Evolutionary conservation across 2,888 invertebrate species (phyloP).

Genomic region (Ennomos quercinarius): DNA sequence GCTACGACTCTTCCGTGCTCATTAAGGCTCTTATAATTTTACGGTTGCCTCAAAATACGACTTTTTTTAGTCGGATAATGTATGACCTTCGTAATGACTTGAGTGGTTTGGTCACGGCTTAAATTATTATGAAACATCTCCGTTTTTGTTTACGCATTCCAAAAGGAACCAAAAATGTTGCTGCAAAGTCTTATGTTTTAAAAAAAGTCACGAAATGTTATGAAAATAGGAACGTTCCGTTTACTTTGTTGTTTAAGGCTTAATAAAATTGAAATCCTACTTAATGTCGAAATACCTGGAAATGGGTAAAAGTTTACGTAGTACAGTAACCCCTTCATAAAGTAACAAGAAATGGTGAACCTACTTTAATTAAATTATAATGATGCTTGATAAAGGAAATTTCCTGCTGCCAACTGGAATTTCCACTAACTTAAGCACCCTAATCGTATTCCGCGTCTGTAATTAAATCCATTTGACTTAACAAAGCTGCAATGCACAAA

Average conservation of each 20-base stretch:
- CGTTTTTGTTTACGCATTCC: too few species aligned
- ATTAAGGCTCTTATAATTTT: constrained; percentile 31
- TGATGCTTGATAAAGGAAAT: background rate
- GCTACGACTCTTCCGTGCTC: constrained; percentile 25
- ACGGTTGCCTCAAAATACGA: constrained; percentile 24
- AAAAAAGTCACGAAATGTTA: too few species aligned
- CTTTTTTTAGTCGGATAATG: constrained; percentile 24
- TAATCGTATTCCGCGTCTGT: constrained; percentile 12
- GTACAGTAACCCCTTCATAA: too few species aligned
- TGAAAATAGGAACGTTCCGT: too few species aligned
- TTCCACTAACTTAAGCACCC: constrained; percentile 6
- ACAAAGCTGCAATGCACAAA: constrained; percentile 12
- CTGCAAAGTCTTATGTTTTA: too few species aligned
- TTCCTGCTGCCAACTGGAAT: constrained; percentile 11
- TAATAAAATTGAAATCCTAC: too few species aligned
- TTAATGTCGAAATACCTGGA: too few species aligned
- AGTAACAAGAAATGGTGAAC: background rate
- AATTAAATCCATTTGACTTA: constrained; percentile 16
- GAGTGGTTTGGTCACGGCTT: constrained; percentile 2
- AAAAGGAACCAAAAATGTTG: too few species aligned
- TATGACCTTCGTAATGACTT: constrained; percentile 24
- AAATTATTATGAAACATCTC: constrained; percentile 1
- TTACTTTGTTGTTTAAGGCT: too few species aligned
- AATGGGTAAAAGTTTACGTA: too few species aligned
- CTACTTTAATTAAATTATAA: constrained; percentile 1